Evolutionary conservation across 2,797 vertebrate genomes (phyloP).

Genomic region (Kryptolebias ocellatus): DNA sequence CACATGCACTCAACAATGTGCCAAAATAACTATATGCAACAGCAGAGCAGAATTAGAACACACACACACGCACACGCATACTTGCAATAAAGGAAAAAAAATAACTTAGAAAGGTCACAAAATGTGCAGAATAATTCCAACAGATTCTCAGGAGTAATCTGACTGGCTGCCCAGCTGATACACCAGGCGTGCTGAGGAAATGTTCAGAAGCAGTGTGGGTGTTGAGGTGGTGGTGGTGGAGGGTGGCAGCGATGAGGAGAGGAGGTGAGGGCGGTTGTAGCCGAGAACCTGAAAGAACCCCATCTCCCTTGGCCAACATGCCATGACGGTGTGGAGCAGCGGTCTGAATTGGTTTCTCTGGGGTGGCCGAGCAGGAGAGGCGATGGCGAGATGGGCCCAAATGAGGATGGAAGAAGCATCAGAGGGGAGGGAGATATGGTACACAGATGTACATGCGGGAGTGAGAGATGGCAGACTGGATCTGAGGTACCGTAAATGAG

Average conservation of each 20-base stretch:
- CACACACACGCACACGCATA: no score
- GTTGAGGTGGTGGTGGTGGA: slow-evolving; percentile 12
- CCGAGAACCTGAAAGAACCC: slow-evolving; percentile 73
- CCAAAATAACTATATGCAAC: no score
- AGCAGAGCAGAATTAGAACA: no score
- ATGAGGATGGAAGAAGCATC: slow-evolving; percentile 41
- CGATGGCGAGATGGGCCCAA: slow-evolving; percentile 71
- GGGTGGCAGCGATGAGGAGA: slow-evolving; percentile 34
- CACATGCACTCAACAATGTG: no score
- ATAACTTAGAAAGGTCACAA: slow-evolving; percentile 57
- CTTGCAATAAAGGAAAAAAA: not conserved
- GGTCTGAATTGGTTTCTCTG: slow-evolving; percentile 76
- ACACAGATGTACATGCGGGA: slow-evolving; percentile 47
- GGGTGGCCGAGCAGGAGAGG: slow-evolving; percentile 64
- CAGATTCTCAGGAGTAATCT: slow-evolving; percentile 54
- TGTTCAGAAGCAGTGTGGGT: slow-evolving; percentile 54
- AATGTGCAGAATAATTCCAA: slow-evolving; percentile 63
- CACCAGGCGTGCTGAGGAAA: slow-evolving; percentile 63
- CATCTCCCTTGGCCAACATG: slow-evolving; percentile 78
- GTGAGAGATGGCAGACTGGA: slow-evolving; percentile 46
- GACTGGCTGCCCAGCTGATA: slow-evolving; percentile 60
- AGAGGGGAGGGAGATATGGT: slow-evolving; percentile 34
- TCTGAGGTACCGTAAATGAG: slow-evolving; percentile 69
- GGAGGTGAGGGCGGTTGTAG: slow-evolving; percentile 38
- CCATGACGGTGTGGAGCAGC: slow-evolving; percentile 76